Base-by-base conservation (phyloP, 2,888 invertebrate species). In the Phorcus lineatus region DNA sequence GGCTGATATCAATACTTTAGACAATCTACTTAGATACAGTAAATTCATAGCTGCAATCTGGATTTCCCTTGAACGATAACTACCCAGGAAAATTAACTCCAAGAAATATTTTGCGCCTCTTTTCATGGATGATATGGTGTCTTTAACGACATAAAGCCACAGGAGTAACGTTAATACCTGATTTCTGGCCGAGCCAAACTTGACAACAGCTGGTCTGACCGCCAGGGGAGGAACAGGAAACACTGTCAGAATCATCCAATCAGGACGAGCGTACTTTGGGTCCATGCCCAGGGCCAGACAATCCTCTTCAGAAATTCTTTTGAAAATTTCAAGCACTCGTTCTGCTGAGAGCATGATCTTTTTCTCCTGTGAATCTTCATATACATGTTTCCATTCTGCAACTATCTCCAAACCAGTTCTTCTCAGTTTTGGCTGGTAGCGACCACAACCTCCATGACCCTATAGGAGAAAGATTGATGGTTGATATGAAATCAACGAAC, bases 191-290 rank as follows among this genome's bases (percentile, higher is more conserved):
- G 99, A 97, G n/a, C 99, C 99, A 93, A 97, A 97, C 97, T 99
- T 99, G 6, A 99, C 98, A 6, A 99, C 99, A 76, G 99, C 98
- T 0, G 99, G 99, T 84, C 99, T 95, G 0, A 99, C 99, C 0
- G 97, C 95, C 31, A 99, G 94, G 4, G 99, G 99, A 0, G 99
- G 99, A 0, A 99, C 99, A 0, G 99, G 99, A 81, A 99, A 93
- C 16, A 98, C 98, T 1, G 99, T 99, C 6, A 98, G 95, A 85
- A 99, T 96, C 99, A 99, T 99, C 99, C 99, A 99, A 94, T 99
- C 99, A 6, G 99, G 99, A 78, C 99, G 95, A 0, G 99, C 97
- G 83, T 89, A 93, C 93, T 97, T 97, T 0, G 99, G 98, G 93
- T 99, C 99, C 98, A 99, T 98, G 57, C 95, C 95, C 87, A 98